phyloP scores from a whole-genome alignment of 1,140 invertebrate genomes.

The Zaprionus kolodkinae region DNA sequence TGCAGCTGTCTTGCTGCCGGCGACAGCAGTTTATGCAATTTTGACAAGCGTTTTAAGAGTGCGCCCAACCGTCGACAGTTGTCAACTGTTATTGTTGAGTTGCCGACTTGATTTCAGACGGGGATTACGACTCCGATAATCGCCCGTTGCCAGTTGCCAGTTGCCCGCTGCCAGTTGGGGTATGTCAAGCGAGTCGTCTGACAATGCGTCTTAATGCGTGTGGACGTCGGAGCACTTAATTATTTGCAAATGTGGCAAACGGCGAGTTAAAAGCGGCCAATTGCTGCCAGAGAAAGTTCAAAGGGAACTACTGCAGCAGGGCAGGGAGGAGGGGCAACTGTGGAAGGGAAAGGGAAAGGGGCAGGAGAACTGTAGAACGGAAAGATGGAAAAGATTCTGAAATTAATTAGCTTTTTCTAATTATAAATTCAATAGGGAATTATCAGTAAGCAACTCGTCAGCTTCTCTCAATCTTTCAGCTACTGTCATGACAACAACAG shows the following conservation, averaged over 20 bases:
- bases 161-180: not conserved
- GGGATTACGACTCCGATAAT: constrained; percentile 67
- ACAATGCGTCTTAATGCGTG: constrained; percentile 66
- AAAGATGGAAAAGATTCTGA: not conserved
- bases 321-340: not conserved
- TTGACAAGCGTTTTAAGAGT: constrained; percentile 77
- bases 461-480: not conserved
- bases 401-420: constrained; percentile 30
- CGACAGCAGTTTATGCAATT: constrained; percentile 76
- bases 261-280: constrained; percentile 34
- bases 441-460: not conserved
- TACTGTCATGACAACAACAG: not conserved
- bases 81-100: constrained; percentile 72
- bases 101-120: constrained; percentile 70
- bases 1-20: constrained; percentile 22
- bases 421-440: constrained; percentile 21
- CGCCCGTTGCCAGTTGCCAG: constrained; percentile 14
- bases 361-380: not conserved
- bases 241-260: constrained; percentile 75
- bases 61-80: constrained; percentile 74
- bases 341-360: not conserved
- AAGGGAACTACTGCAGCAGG: constrained; percentile 16
- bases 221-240: constrained; percentile 73
- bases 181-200: constrained; percentile 32
- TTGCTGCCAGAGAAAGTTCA: constrained; percentile 30